Evolutionary conservation across 2,113 vertebrate species (phyloP).

Genomic region (Python bivittatus): DNA sequence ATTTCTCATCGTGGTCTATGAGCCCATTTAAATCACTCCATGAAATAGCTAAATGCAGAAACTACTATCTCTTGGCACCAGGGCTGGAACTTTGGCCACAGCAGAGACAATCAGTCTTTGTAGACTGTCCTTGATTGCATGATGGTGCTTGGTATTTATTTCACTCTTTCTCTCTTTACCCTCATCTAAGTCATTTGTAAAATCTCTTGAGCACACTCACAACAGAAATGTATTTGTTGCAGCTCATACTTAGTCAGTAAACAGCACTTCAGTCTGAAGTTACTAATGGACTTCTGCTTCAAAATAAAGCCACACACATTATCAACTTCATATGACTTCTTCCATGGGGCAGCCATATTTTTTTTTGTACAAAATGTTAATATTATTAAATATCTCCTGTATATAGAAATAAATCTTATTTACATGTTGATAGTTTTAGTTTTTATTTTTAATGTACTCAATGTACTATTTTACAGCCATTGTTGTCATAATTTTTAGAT

Average conservation of each 20-base stretch:
- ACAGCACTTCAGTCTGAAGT: not conserved
- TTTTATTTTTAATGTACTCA: no score
- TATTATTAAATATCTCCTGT: not conserved
- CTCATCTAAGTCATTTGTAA: not conserved
- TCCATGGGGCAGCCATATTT: not conserved
- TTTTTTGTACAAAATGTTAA: not conserved
- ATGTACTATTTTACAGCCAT: not conserved
- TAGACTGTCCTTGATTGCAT: not conserved
- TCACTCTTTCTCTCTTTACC: not conserved
- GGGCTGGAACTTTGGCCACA: not conserved
- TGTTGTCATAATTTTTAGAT: not conserved
- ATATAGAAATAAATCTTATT: not conserved
- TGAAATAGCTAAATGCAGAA: conserved; percentile 29
- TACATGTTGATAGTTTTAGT: not conserved
- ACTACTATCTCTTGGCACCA: not conserved
- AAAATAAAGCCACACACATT: not conserved
- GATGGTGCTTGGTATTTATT: not conserved
- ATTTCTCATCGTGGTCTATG: not conserved
- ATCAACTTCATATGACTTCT: not conserved
- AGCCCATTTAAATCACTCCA: conserved; percentile 24
- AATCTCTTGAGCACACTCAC: not conserved
- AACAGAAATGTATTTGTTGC: not conserved
- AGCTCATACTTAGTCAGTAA: not conserved
- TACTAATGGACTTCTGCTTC: not conserved
- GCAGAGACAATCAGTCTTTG: not conserved